phyloP scores from a whole-genome alignment of 2,797 vertebrate genomes.

The Thaleichthys pacificus region DNA sequence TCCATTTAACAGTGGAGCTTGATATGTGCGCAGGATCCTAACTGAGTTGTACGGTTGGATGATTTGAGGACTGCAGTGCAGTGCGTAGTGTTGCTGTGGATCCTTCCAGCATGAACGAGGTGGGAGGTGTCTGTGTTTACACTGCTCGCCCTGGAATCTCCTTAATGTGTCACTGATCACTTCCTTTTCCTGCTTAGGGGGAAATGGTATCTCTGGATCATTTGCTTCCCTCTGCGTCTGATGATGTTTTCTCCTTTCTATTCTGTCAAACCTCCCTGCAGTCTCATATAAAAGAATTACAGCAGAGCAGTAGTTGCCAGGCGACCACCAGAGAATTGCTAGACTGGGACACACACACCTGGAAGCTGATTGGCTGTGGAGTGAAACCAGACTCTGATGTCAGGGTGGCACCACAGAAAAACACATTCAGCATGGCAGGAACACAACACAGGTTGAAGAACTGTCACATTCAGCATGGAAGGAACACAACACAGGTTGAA shows the following conservation, averaged over 20 bases:
- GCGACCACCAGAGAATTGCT: constrained; percentile 57
- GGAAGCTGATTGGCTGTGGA: constrained; percentile 52
- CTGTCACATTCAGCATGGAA: constrained; percentile 26
- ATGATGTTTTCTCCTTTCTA: constrained; percentile 27
- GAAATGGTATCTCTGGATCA: constrained; percentile 54
- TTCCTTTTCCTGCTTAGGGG: constrained; percentile 47
- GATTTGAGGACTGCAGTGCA: background rate
- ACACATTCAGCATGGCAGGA: background rate
- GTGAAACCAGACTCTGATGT: constrained; percentile 14
- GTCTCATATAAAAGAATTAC: constrained; percentile 48
- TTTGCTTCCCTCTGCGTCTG: constrained; percentile 29
- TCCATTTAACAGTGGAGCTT: too few relatives aligned
- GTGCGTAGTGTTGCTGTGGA: background rate
- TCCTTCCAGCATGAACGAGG: background rate
- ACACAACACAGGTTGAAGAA: background rate
- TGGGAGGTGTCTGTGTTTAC: constrained; percentile 2
- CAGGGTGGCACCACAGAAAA: constrained; percentile 31
- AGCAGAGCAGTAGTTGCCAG: constrained; percentile 62
- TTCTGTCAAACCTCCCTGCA: constrained; percentile 44
- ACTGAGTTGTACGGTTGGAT: too few relatives aligned
- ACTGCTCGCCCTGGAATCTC: background rate
- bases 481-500: background rate
- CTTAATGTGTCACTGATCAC: background rate
- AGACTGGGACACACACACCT: constrained; percentile 31
- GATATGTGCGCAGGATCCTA: too few relatives aligned